A percentile compares a stretch with the other conserved stretches of the same genome.
phyloP scores from a whole-genome alignment of 2,888 invertebrate genomes.

The Campoplex nolae region DNA sequence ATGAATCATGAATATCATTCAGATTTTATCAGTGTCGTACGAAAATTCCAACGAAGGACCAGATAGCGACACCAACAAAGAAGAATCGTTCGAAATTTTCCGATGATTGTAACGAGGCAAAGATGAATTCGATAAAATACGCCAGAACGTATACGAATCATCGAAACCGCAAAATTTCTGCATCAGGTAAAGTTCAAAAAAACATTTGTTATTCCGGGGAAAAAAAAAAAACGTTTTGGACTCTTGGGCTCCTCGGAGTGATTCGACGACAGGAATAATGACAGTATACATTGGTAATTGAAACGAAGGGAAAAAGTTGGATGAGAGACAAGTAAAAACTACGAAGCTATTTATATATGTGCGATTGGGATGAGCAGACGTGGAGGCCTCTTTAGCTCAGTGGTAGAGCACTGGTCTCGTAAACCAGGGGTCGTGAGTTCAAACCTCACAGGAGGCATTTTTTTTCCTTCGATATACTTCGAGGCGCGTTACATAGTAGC shows the following conservation, averaged over 20 bases:
- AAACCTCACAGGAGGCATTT: constrained; percentile 93
- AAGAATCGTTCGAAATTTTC: background rate
- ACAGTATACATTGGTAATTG: background rate
- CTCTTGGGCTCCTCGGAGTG: background rate
- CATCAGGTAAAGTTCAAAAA: background rate
- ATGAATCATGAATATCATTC: background rate
- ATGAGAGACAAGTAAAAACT: background rate
- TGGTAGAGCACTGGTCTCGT: constrained; percentile 95
- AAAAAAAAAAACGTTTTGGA: background rate
- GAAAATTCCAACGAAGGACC: background rate
- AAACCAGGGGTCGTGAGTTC: constrained; percentile 95
- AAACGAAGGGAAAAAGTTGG: background rate
- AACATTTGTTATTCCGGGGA: background rate
- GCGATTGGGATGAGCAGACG: constrained; percentile 22
- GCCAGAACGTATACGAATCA: background rate
- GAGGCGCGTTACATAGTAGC: background rate
- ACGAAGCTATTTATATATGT: constrained; percentile 7
- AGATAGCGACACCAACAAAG: background rate
- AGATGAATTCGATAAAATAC: background rate
- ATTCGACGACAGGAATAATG: background rate
- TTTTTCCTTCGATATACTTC: constrained; percentile 68
- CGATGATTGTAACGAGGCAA: background rate
- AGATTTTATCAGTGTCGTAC: background rate
- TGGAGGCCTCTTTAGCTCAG: constrained; percentile 92
- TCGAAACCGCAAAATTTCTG: no score